phyloP scores from a whole-genome alignment of 2,888 invertebrate genomes.

The Geotrupes spiniger region DNA sequence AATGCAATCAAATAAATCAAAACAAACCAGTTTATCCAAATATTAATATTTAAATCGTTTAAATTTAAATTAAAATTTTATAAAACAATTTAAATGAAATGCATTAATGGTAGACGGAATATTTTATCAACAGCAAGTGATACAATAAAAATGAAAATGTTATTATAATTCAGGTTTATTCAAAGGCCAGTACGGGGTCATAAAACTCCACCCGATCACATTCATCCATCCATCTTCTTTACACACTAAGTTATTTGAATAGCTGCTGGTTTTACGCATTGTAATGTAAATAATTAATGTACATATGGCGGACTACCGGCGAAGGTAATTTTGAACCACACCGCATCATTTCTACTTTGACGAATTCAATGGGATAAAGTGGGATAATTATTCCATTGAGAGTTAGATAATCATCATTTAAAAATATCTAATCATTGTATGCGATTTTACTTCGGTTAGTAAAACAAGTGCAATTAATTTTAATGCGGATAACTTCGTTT shows the following conservation, averaged over 20 bases:
- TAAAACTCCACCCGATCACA: slow-evolving; percentile 20
- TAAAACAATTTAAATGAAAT: too few species aligned
- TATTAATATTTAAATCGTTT: too few species aligned
- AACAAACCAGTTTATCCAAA: too few species aligned
- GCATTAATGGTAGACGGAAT: background rate
- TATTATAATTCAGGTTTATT: slow-evolving; percentile 19
- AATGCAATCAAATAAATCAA: too few species aligned
- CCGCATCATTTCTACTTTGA: slow-evolving; percentile 6
- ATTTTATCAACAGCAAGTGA: background rate
- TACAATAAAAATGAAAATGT: slow-evolving; percentile 6
- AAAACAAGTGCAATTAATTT: too few species aligned
- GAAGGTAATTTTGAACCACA: slow-evolving; percentile 13
- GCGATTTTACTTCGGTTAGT: too few species aligned
- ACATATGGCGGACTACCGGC: slow-evolving; percentile 20
- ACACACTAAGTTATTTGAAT: slow-evolving; percentile 24
- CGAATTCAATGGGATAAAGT: background rate
- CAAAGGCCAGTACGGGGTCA: slow-evolving; percentile 12
- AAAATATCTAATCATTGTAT: too few species aligned
- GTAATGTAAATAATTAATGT: slow-evolving; percentile 32
- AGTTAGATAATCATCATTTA: too few species aligned
- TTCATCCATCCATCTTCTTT: slow-evolving; percentile 26
- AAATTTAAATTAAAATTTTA: too few species aligned
- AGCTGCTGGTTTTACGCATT: slow-evolving; percentile 31
- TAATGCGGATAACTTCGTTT: too few species aligned
- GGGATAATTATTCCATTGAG: background rate